phyloP scores from a whole-genome alignment of 2,888 invertebrate species.

The Eilema depressum region DNA sequence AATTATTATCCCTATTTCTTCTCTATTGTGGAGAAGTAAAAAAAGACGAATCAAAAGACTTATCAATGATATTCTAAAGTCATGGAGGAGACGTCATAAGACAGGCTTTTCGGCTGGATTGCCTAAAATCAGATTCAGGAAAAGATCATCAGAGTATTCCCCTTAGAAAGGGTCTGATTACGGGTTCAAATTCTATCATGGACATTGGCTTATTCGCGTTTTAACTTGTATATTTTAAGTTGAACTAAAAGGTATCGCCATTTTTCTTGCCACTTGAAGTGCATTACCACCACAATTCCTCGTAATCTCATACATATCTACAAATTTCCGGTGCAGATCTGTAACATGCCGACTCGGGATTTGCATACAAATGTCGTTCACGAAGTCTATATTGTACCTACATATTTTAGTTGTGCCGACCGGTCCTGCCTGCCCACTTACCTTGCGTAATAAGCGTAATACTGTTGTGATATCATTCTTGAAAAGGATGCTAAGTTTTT shows the following conservation, averaged over 20 bases:
- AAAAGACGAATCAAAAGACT: too few relatives aligned
- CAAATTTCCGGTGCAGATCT: constrained; percentile 41
- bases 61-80: too few relatives aligned
- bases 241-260: neutral
- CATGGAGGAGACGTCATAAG: too few relatives aligned
- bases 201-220: too few relatives aligned
- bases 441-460: constrained; percentile 60
- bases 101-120: too few relatives aligned
- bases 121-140: too few relatives aligned
- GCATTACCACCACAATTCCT: neutral
- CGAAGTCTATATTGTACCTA: constrained; percentile 26
- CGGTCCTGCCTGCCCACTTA: constrained; percentile 53
- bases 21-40: too few relatives aligned
- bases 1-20: too few relatives aligned
- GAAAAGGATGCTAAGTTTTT: constrained; percentile 30
- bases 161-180: too few relatives aligned
- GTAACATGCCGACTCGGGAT: constrained; percentile 36
- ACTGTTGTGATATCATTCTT: constrained; percentile 42
- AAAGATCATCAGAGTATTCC: too few relatives aligned
- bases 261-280: neutral
- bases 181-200: too few relatives aligned
- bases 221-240: too few relatives aligned
- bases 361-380: constrained; percentile 54
- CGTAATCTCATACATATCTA: constrained; percentile 6
- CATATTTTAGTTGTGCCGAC: constrained; percentile 42